These are phyloP conservation scores for Arrhamphus sclerolepis DNA, from an alignment of 2,797 vertebrate genomes.

Conservation along the genomic window DNA sequence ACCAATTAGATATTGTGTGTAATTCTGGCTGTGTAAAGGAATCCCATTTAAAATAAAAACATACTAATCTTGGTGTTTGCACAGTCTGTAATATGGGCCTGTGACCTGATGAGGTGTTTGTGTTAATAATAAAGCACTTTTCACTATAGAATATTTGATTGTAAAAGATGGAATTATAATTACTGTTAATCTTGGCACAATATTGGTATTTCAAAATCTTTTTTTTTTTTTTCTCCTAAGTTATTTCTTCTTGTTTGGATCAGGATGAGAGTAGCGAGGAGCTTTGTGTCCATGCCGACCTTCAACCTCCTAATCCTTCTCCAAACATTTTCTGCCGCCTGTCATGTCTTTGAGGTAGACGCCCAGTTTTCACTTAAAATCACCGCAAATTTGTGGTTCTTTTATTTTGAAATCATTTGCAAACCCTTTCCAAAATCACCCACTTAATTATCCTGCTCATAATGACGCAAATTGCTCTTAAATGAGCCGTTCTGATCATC, in stretches of 20 bases:
- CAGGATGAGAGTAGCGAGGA: background rate
- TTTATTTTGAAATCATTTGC: background rate
- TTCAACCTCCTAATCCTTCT: slow-evolving; percentile 17
- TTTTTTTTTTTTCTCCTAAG: background rate
- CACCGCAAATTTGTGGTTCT: slow-evolving; percentile 20
- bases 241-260: background rate
- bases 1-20: too few species aligned
- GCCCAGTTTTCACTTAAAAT: slow-evolving; percentile 54
- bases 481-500: slow-evolving; percentile 7
- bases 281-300: slow-evolving; percentile 5
- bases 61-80: too few species aligned
- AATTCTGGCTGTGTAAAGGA: too few species aligned
- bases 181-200: too few species aligned
- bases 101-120: too few species aligned
- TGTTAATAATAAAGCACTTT: too few species aligned
- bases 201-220: background rate
- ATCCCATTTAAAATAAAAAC: too few species aligned
- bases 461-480: background rate
- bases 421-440: slow-evolving; percentile 3
- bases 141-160: too few species aligned
- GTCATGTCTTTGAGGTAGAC: slow-evolving; percentile 40
- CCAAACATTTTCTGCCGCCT: slow-evolving; percentile 55
- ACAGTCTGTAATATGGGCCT: too few species aligned
- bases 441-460: background rate
- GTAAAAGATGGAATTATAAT: too few species aligned